phyloP scores from a whole-genome alignment of 2,797 vertebrate species.

The Peromyscus melanophrys region DNA sequence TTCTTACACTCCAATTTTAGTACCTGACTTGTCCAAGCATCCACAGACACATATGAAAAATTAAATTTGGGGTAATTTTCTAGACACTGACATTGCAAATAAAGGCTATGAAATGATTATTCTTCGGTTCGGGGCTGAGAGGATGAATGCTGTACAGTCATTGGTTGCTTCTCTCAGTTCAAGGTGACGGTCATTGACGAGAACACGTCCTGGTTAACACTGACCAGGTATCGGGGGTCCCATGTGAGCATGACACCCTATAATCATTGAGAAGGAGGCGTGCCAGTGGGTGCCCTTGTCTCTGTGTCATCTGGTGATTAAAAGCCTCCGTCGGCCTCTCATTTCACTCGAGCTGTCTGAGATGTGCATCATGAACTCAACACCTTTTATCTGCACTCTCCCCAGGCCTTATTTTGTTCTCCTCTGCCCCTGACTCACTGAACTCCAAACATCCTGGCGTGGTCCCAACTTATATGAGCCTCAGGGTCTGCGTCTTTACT shows the following conservation, averaged over 20 bases:
- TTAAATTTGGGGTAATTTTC: conserved; percentile 19
- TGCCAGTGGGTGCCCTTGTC: background rate
- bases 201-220: background rate
- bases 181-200: background rate
- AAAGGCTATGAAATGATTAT: background rate
- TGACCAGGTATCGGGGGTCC: background rate
- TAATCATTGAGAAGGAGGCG: background rate
- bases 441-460: background rate
- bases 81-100: background rate
- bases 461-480: background rate
- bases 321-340: background rate
- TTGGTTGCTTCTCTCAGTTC: background rate
- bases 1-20: background rate
- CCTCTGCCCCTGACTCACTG: background rate
- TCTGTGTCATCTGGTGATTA: background rate
- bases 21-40: background rate
- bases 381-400: background rate
- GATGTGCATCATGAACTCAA: background rate
- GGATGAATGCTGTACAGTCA: background rate
- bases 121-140: background rate
- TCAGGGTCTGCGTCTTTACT: background rate
- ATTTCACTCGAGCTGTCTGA: conserved; percentile 13
- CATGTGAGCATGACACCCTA: background rate
- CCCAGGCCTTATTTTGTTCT: background rate
- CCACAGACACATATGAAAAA: conserved; percentile 31